phyloP scores from a whole-genome alignment of 2,888 invertebrate species.

The Mechanitis mazaeus region DNA sequence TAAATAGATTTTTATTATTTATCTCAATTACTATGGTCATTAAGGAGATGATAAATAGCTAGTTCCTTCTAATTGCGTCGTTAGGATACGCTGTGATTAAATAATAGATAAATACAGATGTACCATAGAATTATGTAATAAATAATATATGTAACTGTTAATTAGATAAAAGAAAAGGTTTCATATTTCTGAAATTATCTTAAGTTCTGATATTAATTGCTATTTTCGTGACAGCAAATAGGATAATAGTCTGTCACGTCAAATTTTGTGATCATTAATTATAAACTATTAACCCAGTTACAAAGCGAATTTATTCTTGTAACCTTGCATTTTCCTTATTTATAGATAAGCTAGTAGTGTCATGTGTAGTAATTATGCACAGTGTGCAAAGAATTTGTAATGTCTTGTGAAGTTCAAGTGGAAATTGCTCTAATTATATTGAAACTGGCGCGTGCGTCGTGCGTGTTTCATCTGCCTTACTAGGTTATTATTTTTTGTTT shows the following conservation, averaged over 20 bases:
- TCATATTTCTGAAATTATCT: not conserved
- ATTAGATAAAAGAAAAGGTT: no score
- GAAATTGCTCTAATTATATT: no score
- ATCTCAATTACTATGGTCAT: constrained; percentile 30
- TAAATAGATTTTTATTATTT: constrained; percentile 9
- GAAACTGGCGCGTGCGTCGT: no score
- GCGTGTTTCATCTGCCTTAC: no score
- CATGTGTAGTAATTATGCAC: constrained; percentile 25
- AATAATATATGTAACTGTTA: no score
- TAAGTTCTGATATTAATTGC: not conserved
- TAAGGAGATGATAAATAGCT: constrained; percentile 20
- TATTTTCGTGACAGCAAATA: no score
- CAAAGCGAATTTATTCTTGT: constrained; percentile 26
- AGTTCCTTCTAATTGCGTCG: constrained; percentile 29
- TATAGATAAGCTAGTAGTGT: constrained; percentile 26
- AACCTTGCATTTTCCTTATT: constrained; percentile 33
- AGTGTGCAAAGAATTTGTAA: constrained; percentile 20
- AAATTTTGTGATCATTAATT: constrained; percentile 24
- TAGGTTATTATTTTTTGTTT: no score
- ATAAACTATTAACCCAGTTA: constrained; percentile 28
- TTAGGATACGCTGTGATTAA: constrained; percentile 19
- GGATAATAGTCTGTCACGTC: constrained; percentile 4
- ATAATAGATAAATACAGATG: constrained; percentile 3
- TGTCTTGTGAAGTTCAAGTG: constrained; percentile 9
- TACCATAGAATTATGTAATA: no score